Evolutionary conservation across 2,888 invertebrate genomes (phyloP).

Genomic region (Microctonus aethiopoides): DNA sequence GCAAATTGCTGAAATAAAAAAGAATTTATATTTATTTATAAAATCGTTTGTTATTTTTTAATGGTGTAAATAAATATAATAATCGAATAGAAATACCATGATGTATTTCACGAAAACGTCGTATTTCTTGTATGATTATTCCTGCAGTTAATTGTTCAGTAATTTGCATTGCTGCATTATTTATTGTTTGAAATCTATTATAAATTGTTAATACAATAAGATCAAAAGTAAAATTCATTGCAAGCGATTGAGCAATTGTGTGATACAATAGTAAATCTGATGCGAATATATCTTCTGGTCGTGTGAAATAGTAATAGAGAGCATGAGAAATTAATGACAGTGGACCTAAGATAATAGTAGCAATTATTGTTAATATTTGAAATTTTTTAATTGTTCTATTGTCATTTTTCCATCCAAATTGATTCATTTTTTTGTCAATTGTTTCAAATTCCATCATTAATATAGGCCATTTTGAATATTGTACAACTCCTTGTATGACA

Average conservation of each 20-base stretch:
- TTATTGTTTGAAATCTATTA: constrained; percentile 47
- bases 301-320: constrained; percentile 51
- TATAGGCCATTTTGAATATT: constrained; percentile 52
- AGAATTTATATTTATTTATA: background rate
- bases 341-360: constrained; percentile 46
- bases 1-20: constrained; percentile 44
- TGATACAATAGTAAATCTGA: constrained; percentile 56
- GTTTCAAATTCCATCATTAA: constrained; percentile 46
- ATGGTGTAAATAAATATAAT: background rate
- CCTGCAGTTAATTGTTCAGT: constrained; percentile 36
- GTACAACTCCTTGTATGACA: constrained; percentile 47
- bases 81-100: constrained; percentile 42
- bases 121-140: constrained; percentile 49
- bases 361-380: constrained; percentile 44
- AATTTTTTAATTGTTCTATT: constrained; percentile 40
- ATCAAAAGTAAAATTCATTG: constrained; percentile 53
- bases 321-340: constrained; percentile 47
- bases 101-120: constrained; percentile 49
- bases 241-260: constrained; percentile 51
- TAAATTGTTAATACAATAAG: constrained; percentile 48
- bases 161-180: constrained; percentile 44
- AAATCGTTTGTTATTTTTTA: background rate
- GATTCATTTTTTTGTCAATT: constrained; percentile 47
- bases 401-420: constrained; percentile 35
- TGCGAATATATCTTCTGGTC: constrained; percentile 50